A percentile compares a stretch with the other conserved stretches of the same genome.
Conservation (phyloP, 2,113 vertebrate species). For the Columba janthina region DNA sequence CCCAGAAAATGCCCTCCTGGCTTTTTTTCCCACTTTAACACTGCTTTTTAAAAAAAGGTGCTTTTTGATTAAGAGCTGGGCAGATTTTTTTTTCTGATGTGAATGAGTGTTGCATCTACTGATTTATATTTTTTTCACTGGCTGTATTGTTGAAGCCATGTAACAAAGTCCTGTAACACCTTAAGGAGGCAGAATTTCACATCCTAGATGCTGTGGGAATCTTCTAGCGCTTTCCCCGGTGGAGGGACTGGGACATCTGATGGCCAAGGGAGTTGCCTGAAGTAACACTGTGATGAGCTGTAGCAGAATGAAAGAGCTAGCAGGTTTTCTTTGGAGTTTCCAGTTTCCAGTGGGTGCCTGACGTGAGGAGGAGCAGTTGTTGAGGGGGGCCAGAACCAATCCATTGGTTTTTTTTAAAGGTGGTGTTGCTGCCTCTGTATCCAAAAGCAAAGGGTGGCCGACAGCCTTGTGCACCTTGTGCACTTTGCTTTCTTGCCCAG, state of each 20-base stretch:
- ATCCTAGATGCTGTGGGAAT: background rate
- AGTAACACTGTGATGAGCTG: background rate
- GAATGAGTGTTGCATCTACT: background rate
- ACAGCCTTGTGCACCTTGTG: background rate
- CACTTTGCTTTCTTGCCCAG: background rate
- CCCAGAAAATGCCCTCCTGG: background rate
- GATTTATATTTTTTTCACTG: background rate
- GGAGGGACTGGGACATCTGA: background rate
- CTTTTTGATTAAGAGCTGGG: background rate
- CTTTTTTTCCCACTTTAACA: background rate
- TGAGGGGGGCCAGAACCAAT: background rate
- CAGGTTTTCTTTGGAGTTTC: background rate
- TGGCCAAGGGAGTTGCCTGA: background rate
- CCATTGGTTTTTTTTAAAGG: background rate
- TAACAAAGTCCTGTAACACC: background rate
- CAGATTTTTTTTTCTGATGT: background rate
- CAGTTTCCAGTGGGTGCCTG: fast-evolving
- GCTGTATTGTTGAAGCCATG: background rate
- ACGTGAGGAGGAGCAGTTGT: background rate
- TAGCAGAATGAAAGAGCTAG: background rate
- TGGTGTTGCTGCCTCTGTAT: background rate
- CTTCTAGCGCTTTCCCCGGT: background rate
- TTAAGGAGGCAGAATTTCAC: background rate
- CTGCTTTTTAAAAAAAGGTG: too few relatives aligned
- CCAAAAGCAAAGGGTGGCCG: background rate